Conservation (phyloP, 2,113 vertebrate genomes). For the Halcyon malimbica region DNA sequence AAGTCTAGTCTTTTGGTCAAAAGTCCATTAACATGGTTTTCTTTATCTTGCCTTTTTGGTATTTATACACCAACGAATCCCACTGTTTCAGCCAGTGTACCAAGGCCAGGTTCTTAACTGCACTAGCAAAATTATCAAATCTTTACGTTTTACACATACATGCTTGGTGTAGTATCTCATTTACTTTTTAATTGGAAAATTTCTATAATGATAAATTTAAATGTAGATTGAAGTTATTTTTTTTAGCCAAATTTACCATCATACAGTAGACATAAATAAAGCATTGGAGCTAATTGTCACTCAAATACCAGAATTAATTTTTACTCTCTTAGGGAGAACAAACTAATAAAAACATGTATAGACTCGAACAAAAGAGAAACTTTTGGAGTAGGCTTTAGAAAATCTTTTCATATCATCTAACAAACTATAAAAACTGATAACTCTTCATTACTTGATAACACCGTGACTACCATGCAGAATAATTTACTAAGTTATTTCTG, state of each 20-base stretch:
- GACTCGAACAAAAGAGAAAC: constrained; percentile 36
- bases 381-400: background rate
- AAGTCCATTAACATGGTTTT: background rate
- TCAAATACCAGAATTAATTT: background rate
- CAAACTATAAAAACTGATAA: background rate
- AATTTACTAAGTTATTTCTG: background rate
- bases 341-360: background rate
- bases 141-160: background rate
- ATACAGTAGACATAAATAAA: background rate
- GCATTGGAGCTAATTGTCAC: background rate
- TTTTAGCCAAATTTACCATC: background rate
- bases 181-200: background rate
- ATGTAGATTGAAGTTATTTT: background rate
- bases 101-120: background rate
- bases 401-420: background rate
- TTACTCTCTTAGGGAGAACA: background rate
- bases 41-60: background rate
- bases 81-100: background rate
- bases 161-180: background rate
- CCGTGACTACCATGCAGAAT: background rate
- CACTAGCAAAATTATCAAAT: background rate
- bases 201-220: background rate
- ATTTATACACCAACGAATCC: background rate
- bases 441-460: background rate
- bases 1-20: background rate